phyloP scores from a whole-genome alignment of 2,888 invertebrate species.

The Nyleta sp. region DNA sequence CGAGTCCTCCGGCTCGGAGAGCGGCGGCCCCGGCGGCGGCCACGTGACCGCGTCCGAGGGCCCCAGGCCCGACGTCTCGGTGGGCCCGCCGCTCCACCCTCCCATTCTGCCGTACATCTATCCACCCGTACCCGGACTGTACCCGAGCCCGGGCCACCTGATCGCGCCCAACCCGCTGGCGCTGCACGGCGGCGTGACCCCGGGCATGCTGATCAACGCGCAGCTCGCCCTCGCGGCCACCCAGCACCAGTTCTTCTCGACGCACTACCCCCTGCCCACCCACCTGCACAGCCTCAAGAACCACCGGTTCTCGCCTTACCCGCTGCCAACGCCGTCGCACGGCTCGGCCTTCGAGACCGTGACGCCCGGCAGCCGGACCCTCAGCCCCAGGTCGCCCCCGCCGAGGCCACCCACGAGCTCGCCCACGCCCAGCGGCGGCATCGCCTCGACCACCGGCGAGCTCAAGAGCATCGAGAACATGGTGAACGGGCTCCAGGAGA shows the following conservation, averaged over 20 bases:
- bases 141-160: slow-evolving; percentile 87
- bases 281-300: slow-evolving; percentile 88
- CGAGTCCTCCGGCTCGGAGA: slow-evolving; percentile 83
- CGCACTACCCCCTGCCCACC: slow-evolving; percentile 87
- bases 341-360: slow-evolving; percentile 96
- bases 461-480: slow-evolving; percentile 98
- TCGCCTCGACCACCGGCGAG: slow-evolving; percentile 89
- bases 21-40: slow-evolving; percentile 82
- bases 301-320: slow-evolving; percentile 95
- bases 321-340: slow-evolving; percentile 88
- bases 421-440: slow-evolving; percentile 84
- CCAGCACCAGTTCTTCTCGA: slow-evolving; percentile 85
- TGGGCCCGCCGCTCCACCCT: slow-evolving; percentile 96
- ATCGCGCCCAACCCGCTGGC: slow-evolving; percentile 88
- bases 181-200: slow-evolving; percentile 89
- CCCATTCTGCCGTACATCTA: slow-evolving; percentile 96
- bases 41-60: slow-evolving; percentile 83
- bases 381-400: slow-evolving; percentile 86
- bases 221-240: slow-evolving; percentile 92
- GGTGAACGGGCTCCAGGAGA: slow-evolving; percentile 97
- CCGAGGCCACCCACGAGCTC: slow-evolving; percentile 85
- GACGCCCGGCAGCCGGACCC: slow-evolving; percentile 88
- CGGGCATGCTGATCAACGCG: slow-evolving; percentile 93
- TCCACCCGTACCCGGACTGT: slow-evolving; percentile 90
- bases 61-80: slow-evolving; percentile 96